phyloP scores from a whole-genome alignment of 2,797 vertebrate genomes.

The Orestias chungarensis region DNA sequence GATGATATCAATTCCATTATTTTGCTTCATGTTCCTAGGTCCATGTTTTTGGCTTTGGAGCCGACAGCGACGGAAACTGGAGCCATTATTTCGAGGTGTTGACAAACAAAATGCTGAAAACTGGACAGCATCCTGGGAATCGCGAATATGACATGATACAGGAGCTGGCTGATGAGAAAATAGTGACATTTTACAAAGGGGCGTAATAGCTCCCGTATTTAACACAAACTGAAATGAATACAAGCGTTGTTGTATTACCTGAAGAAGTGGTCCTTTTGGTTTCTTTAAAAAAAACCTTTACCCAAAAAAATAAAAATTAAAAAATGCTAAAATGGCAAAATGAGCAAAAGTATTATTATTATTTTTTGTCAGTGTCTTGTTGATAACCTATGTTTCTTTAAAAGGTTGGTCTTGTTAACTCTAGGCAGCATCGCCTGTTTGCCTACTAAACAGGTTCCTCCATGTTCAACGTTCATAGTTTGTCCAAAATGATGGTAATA shows the following conservation, averaged over 20 bases:
- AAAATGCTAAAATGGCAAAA: too few species aligned
- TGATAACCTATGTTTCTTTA: too few species aligned
- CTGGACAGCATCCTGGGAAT: slow-evolving; percentile 9
- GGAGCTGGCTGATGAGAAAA: background rate
- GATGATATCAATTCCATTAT: background rate
- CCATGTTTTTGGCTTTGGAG: slow-evolving; percentile 58
- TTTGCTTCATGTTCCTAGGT: slow-evolving; percentile 37
- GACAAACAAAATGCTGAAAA: background rate
- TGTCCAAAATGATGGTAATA: too few species aligned
- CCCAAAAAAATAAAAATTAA: too few species aligned
- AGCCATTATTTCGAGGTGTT: slow-evolving; percentile 52
- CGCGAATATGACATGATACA: background rate
- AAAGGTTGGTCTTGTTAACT: too few species aligned
- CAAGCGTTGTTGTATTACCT: background rate
- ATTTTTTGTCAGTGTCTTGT: too few species aligned
- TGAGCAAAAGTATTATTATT: too few species aligned
- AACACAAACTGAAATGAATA: background rate
- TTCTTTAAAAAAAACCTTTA: too few species aligned
- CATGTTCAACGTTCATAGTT: too few species aligned
- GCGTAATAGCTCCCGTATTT: background rate
- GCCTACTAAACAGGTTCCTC: too few species aligned
- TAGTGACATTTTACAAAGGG: background rate
- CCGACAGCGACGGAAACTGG: slow-evolving; percentile 59
- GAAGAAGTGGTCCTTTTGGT: background rate
- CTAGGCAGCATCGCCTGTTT: too few species aligned